Conservation (phyloP, 2,113 vertebrate species). For the Podocnemis expansa region DNA sequence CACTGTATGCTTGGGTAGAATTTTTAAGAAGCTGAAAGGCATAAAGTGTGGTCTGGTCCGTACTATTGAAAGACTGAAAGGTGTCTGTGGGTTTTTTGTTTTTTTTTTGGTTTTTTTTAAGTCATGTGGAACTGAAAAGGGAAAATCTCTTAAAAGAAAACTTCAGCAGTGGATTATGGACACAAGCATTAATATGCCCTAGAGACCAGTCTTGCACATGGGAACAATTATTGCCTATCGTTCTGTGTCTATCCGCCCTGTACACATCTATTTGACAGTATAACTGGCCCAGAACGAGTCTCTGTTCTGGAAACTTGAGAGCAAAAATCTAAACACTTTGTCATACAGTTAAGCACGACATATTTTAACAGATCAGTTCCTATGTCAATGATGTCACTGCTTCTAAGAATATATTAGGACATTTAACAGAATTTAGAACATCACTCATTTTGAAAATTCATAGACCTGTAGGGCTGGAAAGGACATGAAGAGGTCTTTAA, state of each 20-base stretch:
- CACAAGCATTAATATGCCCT: neutral
- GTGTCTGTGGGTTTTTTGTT: too few relatives aligned
- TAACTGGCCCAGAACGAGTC: neutral
- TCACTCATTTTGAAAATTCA: conserved; percentile 2
- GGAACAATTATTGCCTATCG: neutral
- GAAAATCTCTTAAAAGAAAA: neutral
- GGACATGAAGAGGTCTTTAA: neutral
- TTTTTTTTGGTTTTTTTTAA: neutral
- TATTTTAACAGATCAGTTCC: neutral
- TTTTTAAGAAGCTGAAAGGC: neutral
- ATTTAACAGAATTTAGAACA: conserved; percentile 22
- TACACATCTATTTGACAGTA: neutral
- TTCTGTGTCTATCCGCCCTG: neutral
- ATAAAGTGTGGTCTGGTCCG: fast-evolving
- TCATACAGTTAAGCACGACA: neutral
- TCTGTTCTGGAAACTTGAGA: neutral
- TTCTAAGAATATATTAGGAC: neutral
- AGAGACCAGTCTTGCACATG: fast-evolving
- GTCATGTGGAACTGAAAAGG: neutral
- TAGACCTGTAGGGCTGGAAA: neutral
- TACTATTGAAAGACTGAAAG: neutral
- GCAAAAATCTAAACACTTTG: neutral
- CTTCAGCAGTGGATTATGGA: fast-evolving
- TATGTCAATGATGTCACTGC: neutral
- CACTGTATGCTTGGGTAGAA: neutral